Evolutionary conservation across 2,797 vertebrate genomes (phyloP), one percentile per base, ranked within the genome.

Genomic region (Ambastaia sidthimunki): DNA sequence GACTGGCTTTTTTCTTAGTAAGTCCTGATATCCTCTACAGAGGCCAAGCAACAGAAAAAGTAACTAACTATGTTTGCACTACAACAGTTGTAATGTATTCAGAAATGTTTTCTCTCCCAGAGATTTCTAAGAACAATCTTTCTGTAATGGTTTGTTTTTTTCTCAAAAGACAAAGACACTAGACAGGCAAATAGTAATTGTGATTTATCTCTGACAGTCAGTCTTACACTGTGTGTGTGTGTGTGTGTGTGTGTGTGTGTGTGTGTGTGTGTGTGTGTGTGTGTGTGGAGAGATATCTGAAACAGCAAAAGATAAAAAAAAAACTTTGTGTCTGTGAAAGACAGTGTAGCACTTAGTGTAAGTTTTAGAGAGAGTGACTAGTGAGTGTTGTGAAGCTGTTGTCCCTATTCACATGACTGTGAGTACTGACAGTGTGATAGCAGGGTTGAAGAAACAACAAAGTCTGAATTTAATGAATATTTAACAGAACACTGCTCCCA

Each of bases 391-490:
- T 55, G 48, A 76, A 54, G 62, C 48, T 66, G 62, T 3, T 41
- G 15, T 67, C 31, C 16, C 21, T 76, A 41, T 66, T 55, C 62
- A 15, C 62, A 67, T 67, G 74, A 34, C 12, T 76, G 31, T 65
- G 28, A 65, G 25, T 23, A 13, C 21, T 59, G 12, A 59, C 54
- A 21, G 54, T 57, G 19, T 23, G 19, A 63, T 65, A 63, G 34
- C 59, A 10, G 44, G 50, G 48, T 37, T 21, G 3, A 52, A 52
- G 31, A 67, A 62, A 65, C 55, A 60, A 50, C 50, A 67, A 44
- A 74, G 73, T 37, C 54, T 54, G 47, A 78, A 69, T 67, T 74
- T 55, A 71, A 83, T 83, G 67, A 80, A 82, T 80, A 78, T 83
- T 78, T 73, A 75, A 66, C 62, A 70, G 41, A 80, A 66, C 31